Percentiles rank a stretch among this genome's conserved stretches.
Conservation (phyloP, 2,888 invertebrate genomes). For the Noctua pronuba region DNA sequence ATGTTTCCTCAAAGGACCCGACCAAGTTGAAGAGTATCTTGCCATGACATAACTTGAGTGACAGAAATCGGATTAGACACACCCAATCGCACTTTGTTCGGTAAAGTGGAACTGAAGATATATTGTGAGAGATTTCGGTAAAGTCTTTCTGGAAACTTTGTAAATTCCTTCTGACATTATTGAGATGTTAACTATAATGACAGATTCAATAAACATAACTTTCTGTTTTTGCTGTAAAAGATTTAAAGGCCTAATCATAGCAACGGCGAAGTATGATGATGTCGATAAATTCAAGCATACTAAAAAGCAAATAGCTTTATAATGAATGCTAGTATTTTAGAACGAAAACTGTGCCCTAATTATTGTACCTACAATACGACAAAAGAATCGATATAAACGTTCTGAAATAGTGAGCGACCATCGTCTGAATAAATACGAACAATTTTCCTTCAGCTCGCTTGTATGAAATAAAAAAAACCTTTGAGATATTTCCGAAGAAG, state of each 20-base stretch:
- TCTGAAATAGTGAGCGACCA: constrained; percentile 43
- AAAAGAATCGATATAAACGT: constrained; percentile 44
- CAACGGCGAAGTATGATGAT: neutral
- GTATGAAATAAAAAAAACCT: constrained; percentile 62
- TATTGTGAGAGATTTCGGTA: constrained; percentile 10
- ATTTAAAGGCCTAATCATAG: constrained; percentile 3
- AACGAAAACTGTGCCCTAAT: constrained; percentile 18
- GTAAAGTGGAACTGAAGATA: constrained; percentile 32
- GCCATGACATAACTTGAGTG: constrained; percentile 43
- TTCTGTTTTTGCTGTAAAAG: neutral
- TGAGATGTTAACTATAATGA: neutral
- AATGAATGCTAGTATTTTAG: constrained; percentile 34
- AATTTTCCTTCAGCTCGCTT: constrained; percentile 42
- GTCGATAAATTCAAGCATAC: constrained; percentile 8
- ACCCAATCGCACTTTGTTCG: constrained; percentile 44
- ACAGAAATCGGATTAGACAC: constrained; percentile 50
- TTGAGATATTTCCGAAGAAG: constrained; percentile 69
- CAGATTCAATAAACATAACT: neutral
- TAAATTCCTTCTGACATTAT: neutral
- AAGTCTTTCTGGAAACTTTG: constrained; percentile 3
- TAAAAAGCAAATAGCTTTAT: constrained; percentile 33
- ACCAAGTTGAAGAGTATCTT: constrained; percentile 19
- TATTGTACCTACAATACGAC: constrained; percentile 31
- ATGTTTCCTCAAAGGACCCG: constrained; percentile 32
- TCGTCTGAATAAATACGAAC: constrained; percentile 51